Conservation (phyloP, 1,140 invertebrate species). For the Bombyx mandarina region DNA sequence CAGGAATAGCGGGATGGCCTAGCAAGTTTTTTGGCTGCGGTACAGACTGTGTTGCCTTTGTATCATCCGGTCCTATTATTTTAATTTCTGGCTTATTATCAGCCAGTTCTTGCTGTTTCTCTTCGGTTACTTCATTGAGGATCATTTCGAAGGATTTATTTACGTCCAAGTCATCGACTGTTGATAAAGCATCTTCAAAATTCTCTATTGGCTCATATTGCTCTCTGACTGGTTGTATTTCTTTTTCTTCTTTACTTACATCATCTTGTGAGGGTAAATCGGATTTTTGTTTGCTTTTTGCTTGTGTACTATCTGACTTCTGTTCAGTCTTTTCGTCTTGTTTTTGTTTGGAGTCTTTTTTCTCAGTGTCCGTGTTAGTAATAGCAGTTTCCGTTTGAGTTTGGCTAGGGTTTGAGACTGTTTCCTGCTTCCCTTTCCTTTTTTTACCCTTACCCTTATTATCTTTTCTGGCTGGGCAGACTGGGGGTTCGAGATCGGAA, state of each 20-base stretch:
- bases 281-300: conserved; percentile 43
- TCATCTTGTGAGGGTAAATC: conserved; percentile 2
- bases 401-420: not conserved
- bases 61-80: conserved; percentile 42
- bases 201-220: conserved; percentile 51
- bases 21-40: conserved; percentile 71
- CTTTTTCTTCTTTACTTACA: not conserved
- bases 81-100: conserved; percentile 46
- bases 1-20: conserved; percentile 68
- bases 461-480: conserved; percentile 43
- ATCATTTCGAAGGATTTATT: conserved; percentile 63
- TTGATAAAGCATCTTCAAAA: conserved; percentile 60
- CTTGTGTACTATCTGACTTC: conserved; percentile 24
- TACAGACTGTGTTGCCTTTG: conserved; percentile 29
- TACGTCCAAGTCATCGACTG: conserved; percentile 45
- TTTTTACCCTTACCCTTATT: conserved; percentile 53
- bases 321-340: conserved; percentile 32
- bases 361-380: too few species aligned
- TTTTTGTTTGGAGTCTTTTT: conserved; percentile 21
- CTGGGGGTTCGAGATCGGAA: conserved; percentile 17
- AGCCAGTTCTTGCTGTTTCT: conserved; percentile 9
- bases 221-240: not conserved
- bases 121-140: conserved; percentile 28
- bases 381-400: too few species aligned
- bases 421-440: conserved; percentile 44